These are phyloP conservation scores for Scolopax mira DNA, from an alignment of 2,113 vertebrate genomes.

Conservation along the genomic window DNA sequence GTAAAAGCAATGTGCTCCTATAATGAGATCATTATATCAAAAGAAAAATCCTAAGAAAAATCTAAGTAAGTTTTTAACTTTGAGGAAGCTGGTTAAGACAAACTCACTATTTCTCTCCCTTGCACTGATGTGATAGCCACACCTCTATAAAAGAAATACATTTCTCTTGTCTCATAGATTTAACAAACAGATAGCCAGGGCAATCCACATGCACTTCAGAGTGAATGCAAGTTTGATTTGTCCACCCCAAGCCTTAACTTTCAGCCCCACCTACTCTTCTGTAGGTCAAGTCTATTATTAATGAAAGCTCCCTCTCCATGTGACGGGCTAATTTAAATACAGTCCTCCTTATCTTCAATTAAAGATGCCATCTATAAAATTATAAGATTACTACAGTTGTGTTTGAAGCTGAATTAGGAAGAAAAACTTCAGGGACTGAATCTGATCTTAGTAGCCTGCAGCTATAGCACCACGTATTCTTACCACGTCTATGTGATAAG, in stretches of 20 bases:
- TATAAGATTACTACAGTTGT: not conserved
- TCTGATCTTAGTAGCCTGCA: not conserved
- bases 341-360: not conserved
- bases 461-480: not conserved
- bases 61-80: not conserved
- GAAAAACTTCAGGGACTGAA: conserved; percentile 2
- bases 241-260: not conserved
- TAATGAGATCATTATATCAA: not conserved
- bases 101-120: not conserved
- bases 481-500: not conserved
- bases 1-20: not conserved
- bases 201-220: not conserved
- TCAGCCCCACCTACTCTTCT: not conserved
- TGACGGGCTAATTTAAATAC: not conserved
- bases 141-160: not conserved
- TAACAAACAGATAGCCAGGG: not conserved
- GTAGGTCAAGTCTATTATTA: not conserved
- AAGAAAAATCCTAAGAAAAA: not conserved
- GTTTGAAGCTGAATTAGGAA: conserved; percentile 3
- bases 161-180: not conserved
- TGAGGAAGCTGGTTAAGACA: not conserved
- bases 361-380: not conserved
- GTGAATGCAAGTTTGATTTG: not conserved
- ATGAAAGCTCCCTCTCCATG: not conserved
- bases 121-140: not conserved